Conservation (phyloP, 2,113 vertebrate genomes). For the Heteronetta atricapilla region DNA sequence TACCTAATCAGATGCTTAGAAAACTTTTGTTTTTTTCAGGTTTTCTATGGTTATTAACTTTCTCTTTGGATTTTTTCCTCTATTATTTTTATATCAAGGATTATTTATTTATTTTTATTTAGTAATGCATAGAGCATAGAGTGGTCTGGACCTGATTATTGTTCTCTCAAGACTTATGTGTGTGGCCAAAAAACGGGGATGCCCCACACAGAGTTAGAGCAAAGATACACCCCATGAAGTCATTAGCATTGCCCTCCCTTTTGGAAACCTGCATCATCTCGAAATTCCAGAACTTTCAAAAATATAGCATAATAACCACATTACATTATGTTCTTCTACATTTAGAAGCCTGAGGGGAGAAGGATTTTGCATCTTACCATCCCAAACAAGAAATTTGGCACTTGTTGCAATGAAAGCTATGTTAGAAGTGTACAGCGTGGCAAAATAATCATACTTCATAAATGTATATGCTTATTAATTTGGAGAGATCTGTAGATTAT, state of each 20-base stretch:
- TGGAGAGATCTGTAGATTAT: not conserved
- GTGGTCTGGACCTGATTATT: not conserved
- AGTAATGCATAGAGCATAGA: not conserved
- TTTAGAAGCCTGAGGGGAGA: not conserved
- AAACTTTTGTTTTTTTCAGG: not conserved
- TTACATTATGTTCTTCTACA: not conserved
- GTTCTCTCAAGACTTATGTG: not conserved
- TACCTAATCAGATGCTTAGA: not conserved
- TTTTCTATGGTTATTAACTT: not conserved
- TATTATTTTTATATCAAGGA: not conserved
- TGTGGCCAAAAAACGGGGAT: not conserved
- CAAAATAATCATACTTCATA: not conserved
- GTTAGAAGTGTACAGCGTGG: fast-evolving
- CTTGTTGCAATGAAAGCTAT: not conserved
- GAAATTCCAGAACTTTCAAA: not conserved
- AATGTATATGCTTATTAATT: not conserved
- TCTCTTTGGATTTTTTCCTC: not conserved
- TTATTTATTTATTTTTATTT: not conserved
- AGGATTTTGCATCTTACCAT: not conserved
- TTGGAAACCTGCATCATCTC: not conserved
- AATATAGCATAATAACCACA: not conserved
- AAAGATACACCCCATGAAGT: not conserved
- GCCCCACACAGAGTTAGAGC: not conserved
- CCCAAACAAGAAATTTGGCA: not conserved
- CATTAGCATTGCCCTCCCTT: not conserved